Evolutionary conservation across 2,797 vertebrate species (phyloP), one percentile per base, ranked within the genome.

Genomic region (Sebastolobus alascanus): DNA sequence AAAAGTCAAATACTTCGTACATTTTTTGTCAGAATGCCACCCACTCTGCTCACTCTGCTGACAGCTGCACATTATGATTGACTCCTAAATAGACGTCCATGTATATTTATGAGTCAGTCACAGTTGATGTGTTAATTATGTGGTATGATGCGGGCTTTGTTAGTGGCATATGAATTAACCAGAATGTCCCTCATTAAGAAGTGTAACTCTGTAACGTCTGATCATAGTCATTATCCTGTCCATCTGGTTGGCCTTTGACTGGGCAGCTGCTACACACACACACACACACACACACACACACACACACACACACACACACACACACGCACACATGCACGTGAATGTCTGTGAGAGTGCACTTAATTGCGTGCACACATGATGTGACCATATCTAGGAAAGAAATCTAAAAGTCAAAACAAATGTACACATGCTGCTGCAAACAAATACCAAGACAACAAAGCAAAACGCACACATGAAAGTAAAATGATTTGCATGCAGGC

Each of bases 221-320:
- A 94, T 91, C 89, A 94, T 91, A 82, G 85, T 92, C 90, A 95
- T 95, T 94, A 94, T 85, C 77, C 85, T 88, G 89, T 93, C 94
- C 93, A 95, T 95, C 94, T 95, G 95, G 84, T 79, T 88, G 85
- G 76, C 84, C 88, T 88, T 88, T 83, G 82, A 94, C 77, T 82
- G 68, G 84, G 82, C 85, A 89, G 75, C 82, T 84, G 85, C 75
- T 50, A 46, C 64, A 72, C 68, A 78, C 58, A 74, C 66, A 68
- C 67, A 75, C 77, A 64, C 25, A 56, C 50, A 68, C 38, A 78
- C 61, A 82, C 73, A 64, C 71, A 77, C 65, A 69, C 69, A 77
- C 56, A 72, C 65, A 67, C 66, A 2, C 25, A 25, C 75, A 54
- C 25, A 60, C 40, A 16, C 16, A 43, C 54, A 78, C 35, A 29